Conservation (phyloP, 92 coral and sea anemone genomes). For the Bergia sp. region DNA sequence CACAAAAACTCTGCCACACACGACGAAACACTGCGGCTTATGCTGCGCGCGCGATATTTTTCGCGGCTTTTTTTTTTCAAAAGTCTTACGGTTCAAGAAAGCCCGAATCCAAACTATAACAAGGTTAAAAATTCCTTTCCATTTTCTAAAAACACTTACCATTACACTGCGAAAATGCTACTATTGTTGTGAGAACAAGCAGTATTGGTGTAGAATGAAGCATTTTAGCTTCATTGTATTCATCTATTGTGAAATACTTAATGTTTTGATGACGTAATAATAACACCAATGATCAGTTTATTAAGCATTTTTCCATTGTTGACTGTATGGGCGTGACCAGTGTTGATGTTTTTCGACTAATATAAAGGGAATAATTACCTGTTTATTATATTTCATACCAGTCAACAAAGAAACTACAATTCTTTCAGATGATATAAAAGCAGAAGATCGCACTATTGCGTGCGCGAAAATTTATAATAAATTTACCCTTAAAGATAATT, state of each 20-base stretch:
- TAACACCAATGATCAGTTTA: not conserved
- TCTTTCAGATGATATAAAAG: too few relatives aligned
- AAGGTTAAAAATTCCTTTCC: not conserved
- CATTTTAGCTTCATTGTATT: not conserved
- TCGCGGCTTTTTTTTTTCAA: too few relatives aligned
- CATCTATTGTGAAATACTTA: not conserved
- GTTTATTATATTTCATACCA: too few relatives aligned
- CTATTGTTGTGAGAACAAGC: not conserved
- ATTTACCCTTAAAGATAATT: too few relatives aligned
- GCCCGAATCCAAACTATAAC: not conserved
- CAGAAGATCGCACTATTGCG: too few relatives aligned
- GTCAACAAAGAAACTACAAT: too few relatives aligned
- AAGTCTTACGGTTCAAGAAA: not conserved
- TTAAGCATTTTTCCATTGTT: not conserved
- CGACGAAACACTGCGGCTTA: too few relatives aligned
- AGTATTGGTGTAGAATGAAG: not conserved
- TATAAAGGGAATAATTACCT: too few relatives aligned
- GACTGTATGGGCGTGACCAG: not conserved
- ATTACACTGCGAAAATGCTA: not conserved
- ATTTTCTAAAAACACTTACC: not conserved
- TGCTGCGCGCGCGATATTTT: too few relatives aligned
- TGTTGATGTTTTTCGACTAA: not conserved
- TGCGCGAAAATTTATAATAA: too few relatives aligned
- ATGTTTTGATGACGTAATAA: constrained; percentile 3
- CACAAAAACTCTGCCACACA: too few relatives aligned